A percentile compares a stretch with the other conserved stretches of the same genome.
Evolutionary conservation across 2,888 invertebrate genomes (phyloP).

Genomic region (Drosophila mimica): DNA sequence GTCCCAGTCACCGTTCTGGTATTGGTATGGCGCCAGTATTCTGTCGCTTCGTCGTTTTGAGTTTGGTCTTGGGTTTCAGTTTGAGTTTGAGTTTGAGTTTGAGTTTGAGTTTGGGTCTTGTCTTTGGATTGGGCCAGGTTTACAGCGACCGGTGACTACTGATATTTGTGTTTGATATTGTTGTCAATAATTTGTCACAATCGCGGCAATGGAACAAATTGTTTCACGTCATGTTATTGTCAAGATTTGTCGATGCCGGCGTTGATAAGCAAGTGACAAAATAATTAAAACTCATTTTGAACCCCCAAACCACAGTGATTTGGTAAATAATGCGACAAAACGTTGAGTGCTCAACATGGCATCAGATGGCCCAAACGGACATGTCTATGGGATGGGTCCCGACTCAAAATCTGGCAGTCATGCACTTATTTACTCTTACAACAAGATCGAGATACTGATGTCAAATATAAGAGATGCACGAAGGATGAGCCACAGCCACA

Average conservation of each 20-base stretch:
- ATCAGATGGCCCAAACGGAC: slow-evolving; percentile 20
- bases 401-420: slow-evolving; percentile 59
- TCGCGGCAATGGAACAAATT: slow-evolving; percentile 79
- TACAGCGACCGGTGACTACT: slow-evolving; percentile 20
- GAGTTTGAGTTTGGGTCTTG: neutral
- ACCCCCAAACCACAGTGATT: slow-evolving; percentile 37
- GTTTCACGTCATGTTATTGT: slow-evolving; percentile 83
- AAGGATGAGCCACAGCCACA: neutral
- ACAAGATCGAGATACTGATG: slow-evolving; percentile 46
- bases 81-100: neutral
- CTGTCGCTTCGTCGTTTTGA: slow-evolving; percentile 42
- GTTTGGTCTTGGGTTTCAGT: slow-evolving; percentile 1
- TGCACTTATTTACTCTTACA: slow-evolving; percentile 60
- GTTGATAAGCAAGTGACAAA: slow-evolving; percentile 77
- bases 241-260: slow-evolving; percentile 72
- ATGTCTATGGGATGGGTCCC: slow-evolving; percentile 3
- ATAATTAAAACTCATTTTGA: slow-evolving; percentile 74
- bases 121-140: slow-evolving; percentile 34
- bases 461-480: neutral
- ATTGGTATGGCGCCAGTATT: slow-evolving; percentile 61
- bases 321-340: slow-evolving; percentile 55
- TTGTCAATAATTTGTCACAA: slow-evolving; percentile 84
- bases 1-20: slow-evolving; percentile 8
- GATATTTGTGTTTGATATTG: slow-evolving; percentile 57
- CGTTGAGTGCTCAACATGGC: slow-evolving; percentile 49